Conservation (phyloP, 2,888 invertebrate genomes). For the Chymomyza fuscimana region DNA sequence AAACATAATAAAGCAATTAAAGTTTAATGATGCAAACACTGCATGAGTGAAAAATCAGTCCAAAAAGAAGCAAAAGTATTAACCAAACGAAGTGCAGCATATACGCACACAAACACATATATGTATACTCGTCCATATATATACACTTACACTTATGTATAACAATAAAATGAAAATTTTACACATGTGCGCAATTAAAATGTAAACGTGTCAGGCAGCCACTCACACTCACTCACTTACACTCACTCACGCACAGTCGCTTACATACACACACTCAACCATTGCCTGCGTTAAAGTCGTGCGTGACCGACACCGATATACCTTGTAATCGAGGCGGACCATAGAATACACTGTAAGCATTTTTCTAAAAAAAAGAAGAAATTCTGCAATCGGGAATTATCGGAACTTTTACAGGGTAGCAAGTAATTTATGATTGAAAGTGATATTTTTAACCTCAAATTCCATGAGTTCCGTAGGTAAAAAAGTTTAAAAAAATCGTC, state of each 20-base stretch:
- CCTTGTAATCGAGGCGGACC: no score
- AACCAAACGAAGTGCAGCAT: not conserved
- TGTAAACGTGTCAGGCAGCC: constrained; percentile 46
- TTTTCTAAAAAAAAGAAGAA: no score
- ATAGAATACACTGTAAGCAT: no score
- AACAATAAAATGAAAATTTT: constrained; percentile 46
- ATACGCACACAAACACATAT: not conserved
- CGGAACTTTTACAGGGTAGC: no score
- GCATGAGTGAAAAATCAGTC: not conserved
- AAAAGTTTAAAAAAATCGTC: no score
- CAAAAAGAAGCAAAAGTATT: not conserved
- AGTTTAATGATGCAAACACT: constrained; percentile 16
- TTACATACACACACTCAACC: not conserved
- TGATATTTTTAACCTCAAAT: no score
- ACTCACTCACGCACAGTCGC: constrained; percentile 10
- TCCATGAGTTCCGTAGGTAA: no score
- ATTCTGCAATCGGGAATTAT: no score
- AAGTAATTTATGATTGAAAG: no score
- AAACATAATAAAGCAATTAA: constrained; percentile 37
- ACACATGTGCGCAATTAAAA: constrained; percentile 54
- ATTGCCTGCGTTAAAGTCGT: not conserved
- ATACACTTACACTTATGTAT: constrained; percentile 4
- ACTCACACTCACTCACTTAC: not conserved
- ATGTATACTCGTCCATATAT: not conserved
- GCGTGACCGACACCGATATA: not conserved